A percentile compares a stretch with the other conserved stretches of the same genome.
Evolutionary conservation across 2,113 vertebrate genomes (phyloP).

Genomic region (Connochaetes taurinus): DNA sequence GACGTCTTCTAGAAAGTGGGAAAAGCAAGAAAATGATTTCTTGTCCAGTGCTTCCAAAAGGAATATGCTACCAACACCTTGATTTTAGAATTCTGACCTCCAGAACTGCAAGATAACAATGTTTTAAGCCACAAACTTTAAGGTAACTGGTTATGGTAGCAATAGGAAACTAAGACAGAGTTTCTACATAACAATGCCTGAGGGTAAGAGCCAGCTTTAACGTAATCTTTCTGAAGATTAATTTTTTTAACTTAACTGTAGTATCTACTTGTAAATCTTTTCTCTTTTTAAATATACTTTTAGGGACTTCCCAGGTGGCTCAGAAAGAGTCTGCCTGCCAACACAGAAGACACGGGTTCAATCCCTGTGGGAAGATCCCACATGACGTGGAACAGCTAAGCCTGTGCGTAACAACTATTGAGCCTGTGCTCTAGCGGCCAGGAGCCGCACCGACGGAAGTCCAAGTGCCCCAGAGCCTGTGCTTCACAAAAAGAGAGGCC

Average conservation of each 20-base stretch:
- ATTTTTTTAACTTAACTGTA: background rate
- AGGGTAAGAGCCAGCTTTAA: background rate
- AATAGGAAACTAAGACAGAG: constrained; percentile 4
- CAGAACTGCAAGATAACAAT: background rate
- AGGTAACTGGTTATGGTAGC: background rate
- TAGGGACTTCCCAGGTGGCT: background rate
- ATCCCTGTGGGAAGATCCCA: background rate
- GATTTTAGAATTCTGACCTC: background rate
- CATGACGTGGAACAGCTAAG: background rate
- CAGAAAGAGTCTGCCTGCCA: background rate
- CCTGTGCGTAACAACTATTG: background rate
- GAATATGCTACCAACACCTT: background rate
- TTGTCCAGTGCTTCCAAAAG: background rate
- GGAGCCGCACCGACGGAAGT: background rate
- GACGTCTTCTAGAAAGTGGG: background rate
- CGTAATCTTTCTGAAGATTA: background rate
- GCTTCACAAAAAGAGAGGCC: background rate
- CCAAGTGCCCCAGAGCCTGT: background rate
- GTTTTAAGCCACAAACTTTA: background rate
- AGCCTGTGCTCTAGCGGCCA: background rate
- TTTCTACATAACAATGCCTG: background rate
- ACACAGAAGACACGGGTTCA: background rate
- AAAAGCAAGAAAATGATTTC: background rate
- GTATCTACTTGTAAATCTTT: background rate
- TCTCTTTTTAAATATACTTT: background rate